Evolutionary conservation across 2,797 vertebrate species (phyloP).

Genomic region (Sebastiscus tertius): DNA sequence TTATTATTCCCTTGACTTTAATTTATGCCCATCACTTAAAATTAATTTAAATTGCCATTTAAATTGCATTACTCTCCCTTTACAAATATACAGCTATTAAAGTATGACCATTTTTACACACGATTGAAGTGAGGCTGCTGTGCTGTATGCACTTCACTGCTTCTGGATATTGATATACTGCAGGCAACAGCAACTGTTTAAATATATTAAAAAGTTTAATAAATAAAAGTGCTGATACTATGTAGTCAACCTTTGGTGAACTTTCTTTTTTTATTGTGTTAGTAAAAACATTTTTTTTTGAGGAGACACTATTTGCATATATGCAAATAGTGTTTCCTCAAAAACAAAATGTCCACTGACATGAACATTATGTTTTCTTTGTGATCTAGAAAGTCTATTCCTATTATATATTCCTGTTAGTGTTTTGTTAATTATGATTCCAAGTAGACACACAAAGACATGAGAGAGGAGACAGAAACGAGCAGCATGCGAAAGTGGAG

Average conservation of each 20-base stretch:
- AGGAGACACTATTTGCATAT: not conserved
- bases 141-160: not conserved
- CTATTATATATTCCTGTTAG: not conserved
- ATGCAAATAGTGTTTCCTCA: too few species aligned
- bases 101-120: not conserved
- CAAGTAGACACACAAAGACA: not conserved
- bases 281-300: not conserved
- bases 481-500: too few species aligned
- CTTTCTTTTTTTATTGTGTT: not conserved
- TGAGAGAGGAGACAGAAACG: not conserved
- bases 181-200: not conserved
- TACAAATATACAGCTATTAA: conserved; percentile 6
- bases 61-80: not conserved
- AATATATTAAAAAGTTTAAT: conserved; percentile 3
- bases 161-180: conserved; percentile 11
- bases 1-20: not conserved
- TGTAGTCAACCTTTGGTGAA: not conserved
- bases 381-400: not conserved
- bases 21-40: not conserved
- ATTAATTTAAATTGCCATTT: not conserved
- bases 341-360: not conserved
- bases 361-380: not conserved
- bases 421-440: not conserved
- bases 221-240: conserved; percentile 29
- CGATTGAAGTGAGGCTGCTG: not conserved